Base-by-base conservation (phyloP, 2,888 invertebrate species). In the Torymus auratus region DNA sequence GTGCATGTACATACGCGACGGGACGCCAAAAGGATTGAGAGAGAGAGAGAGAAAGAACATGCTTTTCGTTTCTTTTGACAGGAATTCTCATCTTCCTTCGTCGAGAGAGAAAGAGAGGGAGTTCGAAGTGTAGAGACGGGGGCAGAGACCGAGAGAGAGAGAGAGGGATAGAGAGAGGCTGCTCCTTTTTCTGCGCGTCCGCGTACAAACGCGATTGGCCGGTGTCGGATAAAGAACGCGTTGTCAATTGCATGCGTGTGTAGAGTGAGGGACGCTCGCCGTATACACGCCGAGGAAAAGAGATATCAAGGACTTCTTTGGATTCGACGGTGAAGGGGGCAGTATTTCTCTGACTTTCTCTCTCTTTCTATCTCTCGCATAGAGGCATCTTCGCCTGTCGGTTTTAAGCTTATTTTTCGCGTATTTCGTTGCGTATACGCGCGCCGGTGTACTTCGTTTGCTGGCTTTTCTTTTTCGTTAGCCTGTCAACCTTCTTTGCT, bases 221-320 rank as follows among this genome's bases (percentile, higher is more conserved):
- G 68, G 64, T 71, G 65, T 70, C 65, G 74, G 67, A 74, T 81
- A 78, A 78, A 82, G 73, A 82, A 81, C 14, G 50, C 62, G 61
- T 71, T 78, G 74, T 78, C 78, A 74, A 62, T 72, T 50, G 71
- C 78, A 75, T 56, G 53, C 56, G 41, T 55, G 17, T 68, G 17
- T 64, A 23, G 41, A 7, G 41, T 41, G 41, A 7, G 14, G 20
- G 11, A n/a, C 7, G 61, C 12, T 41, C n/a, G 56, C 20, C n/a
- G 23, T 41, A 67, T 73, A 60, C 52, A 69, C 50, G 56, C 65
- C 55, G 13, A 12, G 23, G 52, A 28, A 41, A 62, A 56, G 58
- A 69, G 67, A 79, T 41, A 70, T 20, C 61, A 60, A 14, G 55
- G 67, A 58, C 72, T 81, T 52, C 64, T 80, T 56, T 70, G 61